A percentile compares a stretch with the other conserved stretches of the same genome.
Conservation (phyloP, 2,113 vertebrate species). For the Bungarus multicinctus region DNA sequence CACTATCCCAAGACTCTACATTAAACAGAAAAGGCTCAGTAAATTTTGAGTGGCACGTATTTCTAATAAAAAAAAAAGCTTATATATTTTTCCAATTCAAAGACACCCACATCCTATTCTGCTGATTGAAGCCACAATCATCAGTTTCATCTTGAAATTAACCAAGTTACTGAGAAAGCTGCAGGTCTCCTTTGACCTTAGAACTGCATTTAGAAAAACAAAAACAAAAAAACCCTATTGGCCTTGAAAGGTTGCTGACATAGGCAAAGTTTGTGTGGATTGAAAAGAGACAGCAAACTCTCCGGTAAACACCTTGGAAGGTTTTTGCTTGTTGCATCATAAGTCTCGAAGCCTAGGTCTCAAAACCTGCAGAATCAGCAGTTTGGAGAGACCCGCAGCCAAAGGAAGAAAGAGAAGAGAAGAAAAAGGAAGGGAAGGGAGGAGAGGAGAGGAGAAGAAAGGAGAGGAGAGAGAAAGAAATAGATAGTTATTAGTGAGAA, state of each 20-base stretch:
- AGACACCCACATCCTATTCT: not conserved
- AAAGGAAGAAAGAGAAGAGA: not conserved
- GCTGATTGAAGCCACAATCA: not conserved
- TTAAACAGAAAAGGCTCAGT: not conserved
- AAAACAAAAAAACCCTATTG: not conserved
- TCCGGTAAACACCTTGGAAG: not conserved
- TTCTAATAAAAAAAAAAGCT: not conserved
- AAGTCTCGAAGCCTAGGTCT: not conserved
- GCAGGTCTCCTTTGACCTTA: not conserved
- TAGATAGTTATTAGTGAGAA: not conserved
- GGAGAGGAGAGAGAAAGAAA: not conserved
- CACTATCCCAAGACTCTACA: not conserved
- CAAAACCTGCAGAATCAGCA: not conserved
- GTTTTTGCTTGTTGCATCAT: not conserved
- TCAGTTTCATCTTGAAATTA: not conserved
- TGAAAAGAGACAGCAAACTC: not conserved
- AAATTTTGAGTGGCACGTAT: not conserved
- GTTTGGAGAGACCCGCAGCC: not conserved
- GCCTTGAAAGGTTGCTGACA: not conserved
- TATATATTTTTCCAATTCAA: not conserved
- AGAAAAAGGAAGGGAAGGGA: rapidly evolving
- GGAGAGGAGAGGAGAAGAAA: no score
- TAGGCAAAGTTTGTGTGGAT: not conserved
- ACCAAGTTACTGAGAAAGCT: not conserved
- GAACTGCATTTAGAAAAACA: not conserved